phyloP scores from a whole-genome alignment of 2,888 invertebrate genomes.

The Selenia dentaria region DNA sequence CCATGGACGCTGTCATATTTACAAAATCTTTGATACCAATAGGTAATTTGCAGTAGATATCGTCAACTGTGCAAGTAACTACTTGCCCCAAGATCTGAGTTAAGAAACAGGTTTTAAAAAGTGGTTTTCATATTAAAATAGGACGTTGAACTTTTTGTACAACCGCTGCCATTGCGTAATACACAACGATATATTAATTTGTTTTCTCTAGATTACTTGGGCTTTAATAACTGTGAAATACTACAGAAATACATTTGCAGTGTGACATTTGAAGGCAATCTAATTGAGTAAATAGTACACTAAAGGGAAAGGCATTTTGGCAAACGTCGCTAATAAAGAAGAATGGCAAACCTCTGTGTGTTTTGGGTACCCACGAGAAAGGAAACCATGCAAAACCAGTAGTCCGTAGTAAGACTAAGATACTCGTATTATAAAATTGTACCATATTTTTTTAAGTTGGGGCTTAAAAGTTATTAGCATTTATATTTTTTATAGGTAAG shows the following conservation, averaged over 20 bases:
- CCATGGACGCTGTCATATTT: not conserved
- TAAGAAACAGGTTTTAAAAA: constrained; percentile 73
- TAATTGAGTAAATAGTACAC: too few species aligned
- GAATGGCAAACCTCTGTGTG: too few species aligned
- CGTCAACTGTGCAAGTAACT: constrained; percentile 1
- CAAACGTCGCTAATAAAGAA: too few species aligned
- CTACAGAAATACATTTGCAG: not conserved
- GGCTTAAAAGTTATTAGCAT: too few species aligned
- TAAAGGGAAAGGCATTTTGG: too few species aligned
- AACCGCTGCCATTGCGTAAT: constrained; percentile 62
- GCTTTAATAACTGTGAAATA: constrained; percentile 1
- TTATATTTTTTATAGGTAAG: too few species aligned
- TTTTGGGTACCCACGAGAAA: too few species aligned
- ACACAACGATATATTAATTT: constrained; percentile 58
- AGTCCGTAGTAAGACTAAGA: too few species aligned
- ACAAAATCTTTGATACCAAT: not conserved
- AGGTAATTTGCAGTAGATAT: not conserved
- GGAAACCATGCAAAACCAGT: too few species aligned
- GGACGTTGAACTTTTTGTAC: constrained; percentile 75
- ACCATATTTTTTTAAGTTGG: too few species aligned
- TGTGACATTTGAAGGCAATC: not conserved
- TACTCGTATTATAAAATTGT: too few species aligned
- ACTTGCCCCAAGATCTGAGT: constrained; percentile 42
- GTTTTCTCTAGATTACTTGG: constrained; percentile 57
- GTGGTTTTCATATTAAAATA: constrained; percentile 72